Conservation (phyloP, 2,797 vertebrate species). For the Hydrophis major region DNA sequence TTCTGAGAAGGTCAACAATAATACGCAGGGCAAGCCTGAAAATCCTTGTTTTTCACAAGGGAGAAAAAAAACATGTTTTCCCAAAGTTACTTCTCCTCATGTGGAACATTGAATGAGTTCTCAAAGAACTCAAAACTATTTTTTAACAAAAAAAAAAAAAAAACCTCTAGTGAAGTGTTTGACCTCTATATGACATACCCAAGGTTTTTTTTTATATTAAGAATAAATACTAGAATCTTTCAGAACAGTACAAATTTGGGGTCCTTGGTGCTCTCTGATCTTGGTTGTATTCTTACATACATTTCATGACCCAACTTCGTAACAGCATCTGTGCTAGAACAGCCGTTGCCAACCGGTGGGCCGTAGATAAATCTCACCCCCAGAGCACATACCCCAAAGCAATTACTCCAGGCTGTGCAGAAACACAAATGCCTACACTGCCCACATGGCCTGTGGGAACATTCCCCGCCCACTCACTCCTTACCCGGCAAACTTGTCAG, state of each 20-base stretch:
- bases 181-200: background rate
- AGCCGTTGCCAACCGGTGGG: too few relatives aligned
- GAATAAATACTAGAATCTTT: background rate
- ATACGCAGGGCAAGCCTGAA: background rate
- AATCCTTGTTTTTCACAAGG: background rate
- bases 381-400: too few relatives aligned
- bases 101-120: background rate
- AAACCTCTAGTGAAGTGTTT: background rate
- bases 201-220: background rate
- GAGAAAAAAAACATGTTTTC: background rate
- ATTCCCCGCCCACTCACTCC: too few relatives aligned
- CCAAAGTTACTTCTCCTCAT: background rate
- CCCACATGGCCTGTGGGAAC: too few relatives aligned
- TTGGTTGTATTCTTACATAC: background rate
- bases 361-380: too few relatives aligned
- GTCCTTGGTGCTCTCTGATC: background rate
- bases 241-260: background rate
- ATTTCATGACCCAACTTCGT: background rate
- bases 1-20: background rate
- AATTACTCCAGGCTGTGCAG: too few relatives aligned
- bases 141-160: too few relatives aligned
- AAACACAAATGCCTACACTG: too few relatives aligned
- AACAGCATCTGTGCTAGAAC: background rate
- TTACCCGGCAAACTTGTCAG: too few relatives aligned
- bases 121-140: background rate